Evolutionary conservation across 2,797 vertebrate species (phyloP), one percentile per base, ranked within the genome.

Genomic region (Delichon dasypus): DNA sequence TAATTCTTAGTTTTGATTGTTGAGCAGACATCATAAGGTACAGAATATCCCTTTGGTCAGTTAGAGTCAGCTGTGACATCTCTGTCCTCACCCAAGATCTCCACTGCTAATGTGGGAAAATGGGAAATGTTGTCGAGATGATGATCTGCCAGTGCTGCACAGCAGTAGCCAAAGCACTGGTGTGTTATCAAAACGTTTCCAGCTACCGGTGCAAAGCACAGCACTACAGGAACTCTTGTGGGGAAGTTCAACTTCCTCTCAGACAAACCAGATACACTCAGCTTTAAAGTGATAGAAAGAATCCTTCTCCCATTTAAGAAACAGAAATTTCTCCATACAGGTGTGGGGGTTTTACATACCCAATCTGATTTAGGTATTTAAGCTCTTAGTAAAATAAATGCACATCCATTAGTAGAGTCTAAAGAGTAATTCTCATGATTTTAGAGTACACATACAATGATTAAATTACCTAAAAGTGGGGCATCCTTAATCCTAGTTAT

Each of bases 61-160:
- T 88, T 80, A 58, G 36, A 13, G 16, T 50, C 40, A 72, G 34
- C 15, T 84, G 20, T 42, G 8, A 17, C 4, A 7, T 10, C 17
- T 45, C 2, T 64, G 17, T 50, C 2, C 2, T 12, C 7, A 45
- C n/a, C 19, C 22, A 65, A 22, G 18, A 20, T 16, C 27, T 30
- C 13, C 2, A 10, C 7, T 3, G 13, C 10, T 20, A 57, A 0
- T 4, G 16, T 29, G 16, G 29, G n/a, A 47, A 13, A 47, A 34
- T 19, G 3, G 7, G 4, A 9, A 80, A 26, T 25, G 11, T 8
- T 72, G 19, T 12, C 53, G 26, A 57, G 32, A 6, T 15, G 10
- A 11, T 58, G 18, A 7, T 42, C 29, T 45, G 15, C 1, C 4
- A 51, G 27, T 16, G 7, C 27, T 38, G 16, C 61, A 23, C 30